Percentiles rank a stretch among this genome's conserved stretches.
Conservation (phyloP, 2,888 invertebrate genomes). For the Ochropleura plecta region DNA sequence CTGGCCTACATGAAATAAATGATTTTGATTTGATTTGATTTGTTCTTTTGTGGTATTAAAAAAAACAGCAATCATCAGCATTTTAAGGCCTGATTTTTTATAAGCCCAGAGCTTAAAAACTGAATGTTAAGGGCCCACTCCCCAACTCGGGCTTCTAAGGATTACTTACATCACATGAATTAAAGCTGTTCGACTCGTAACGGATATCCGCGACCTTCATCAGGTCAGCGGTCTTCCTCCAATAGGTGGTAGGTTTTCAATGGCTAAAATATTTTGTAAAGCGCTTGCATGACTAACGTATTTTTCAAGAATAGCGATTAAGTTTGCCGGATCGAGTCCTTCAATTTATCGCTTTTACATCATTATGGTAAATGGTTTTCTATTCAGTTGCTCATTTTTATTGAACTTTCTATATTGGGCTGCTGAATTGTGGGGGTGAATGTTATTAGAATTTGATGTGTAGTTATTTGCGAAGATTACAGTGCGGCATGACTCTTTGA, state of each 20-base stretch:
- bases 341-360: constrained; percentile 22
- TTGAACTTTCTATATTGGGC: not conserved
- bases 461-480: not conserved
- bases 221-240: not conserved
- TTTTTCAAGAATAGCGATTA: not conserved
- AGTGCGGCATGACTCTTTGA: not conserved
- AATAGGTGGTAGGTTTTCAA: not conserved
- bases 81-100: too few relatives aligned
- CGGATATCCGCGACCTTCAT: not conserved
- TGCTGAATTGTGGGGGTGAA: not conserved
- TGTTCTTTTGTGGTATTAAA: too few relatives aligned
- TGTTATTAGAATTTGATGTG: constrained; percentile 20
- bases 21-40: too few relatives aligned
- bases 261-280: not conserved
- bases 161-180: not conserved
- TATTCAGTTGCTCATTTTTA: constrained; percentile 15
- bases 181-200: not conserved
- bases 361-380: constrained; percentile 20
- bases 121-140: too few relatives aligned
- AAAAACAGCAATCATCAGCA: too few relatives aligned
- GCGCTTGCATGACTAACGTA: constrained; percentile 9
- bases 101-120: too few relatives aligned
- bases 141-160: not conserved
- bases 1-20: too few relatives aligned
- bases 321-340: constrained; percentile 18